Evolutionary conservation across 2,888 invertebrate genomes (phyloP).

Genomic region (Phragmatobia fuliginosa): DNA sequence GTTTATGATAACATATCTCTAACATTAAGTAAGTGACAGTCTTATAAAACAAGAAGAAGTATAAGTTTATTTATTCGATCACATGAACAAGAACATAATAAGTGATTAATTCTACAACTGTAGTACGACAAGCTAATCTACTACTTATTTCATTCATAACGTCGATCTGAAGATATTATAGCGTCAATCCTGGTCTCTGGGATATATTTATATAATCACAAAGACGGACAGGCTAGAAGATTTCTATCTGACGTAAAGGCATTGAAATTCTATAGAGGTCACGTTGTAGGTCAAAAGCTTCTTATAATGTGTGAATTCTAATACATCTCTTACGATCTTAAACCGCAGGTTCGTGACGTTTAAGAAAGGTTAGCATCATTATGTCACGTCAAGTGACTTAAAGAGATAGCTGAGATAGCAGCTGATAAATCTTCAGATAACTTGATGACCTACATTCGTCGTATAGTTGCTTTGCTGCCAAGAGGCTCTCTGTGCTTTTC

Average conservation of each 20-base stretch:
- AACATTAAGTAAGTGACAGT: not conserved
- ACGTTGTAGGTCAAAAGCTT: slow-evolving; percentile 7
- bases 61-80: not conserved
- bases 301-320: slow-evolving; percentile 20
- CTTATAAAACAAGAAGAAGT: not conserved
- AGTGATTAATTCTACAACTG: too few species aligned
- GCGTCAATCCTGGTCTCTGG: slow-evolving; percentile 14
- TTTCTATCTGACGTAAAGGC: slow-evolving; percentile 11
- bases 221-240: slow-evolving; percentile 9
- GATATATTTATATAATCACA: not conserved
- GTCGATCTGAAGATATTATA: slow-evolving; percentile 15
- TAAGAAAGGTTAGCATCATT: slow-evolving; percentile 12
- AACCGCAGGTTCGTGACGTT: not conserved
- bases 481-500: not conserved
- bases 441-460: not conserved
- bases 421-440: slow-evolving; percentile 4
- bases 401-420: slow-evolving; percentile 5
- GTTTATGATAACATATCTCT: not conserved
- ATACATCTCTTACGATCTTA: slow-evolving; percentile 5
- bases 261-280: slow-evolving; percentile 15
- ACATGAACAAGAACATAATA: not conserved
- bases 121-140: not conserved
- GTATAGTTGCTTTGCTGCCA: not conserved
- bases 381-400: slow-evolving; percentile 10
- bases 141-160: slow-evolving; percentile 14